phyloP scores from a whole-genome alignment of 1,140 invertebrate species.

The Meloidogyne hapla region DNA sequence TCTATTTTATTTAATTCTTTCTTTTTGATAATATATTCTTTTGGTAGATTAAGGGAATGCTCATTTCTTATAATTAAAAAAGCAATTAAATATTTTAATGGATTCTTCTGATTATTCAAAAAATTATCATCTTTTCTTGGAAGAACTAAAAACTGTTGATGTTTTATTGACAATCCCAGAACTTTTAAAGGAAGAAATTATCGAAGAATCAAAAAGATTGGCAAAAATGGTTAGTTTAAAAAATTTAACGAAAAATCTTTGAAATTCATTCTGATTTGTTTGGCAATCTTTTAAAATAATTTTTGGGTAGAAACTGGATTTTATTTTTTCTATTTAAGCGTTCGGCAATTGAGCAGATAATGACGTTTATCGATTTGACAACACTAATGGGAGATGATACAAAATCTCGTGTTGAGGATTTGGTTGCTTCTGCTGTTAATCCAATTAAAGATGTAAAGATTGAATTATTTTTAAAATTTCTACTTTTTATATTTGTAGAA shows the following conservation, averaged over 20 bases:
- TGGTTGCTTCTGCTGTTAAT: conserved; percentile 77
- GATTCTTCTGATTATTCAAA: too few species aligned
- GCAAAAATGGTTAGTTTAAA: background rate
- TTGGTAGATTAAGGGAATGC: too few species aligned
- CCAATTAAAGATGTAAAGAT: conserved; percentile 66
- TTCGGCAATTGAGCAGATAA: background rate
- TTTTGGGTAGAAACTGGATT: background rate
- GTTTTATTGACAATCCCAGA: background rate
- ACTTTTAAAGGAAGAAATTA: background rate
- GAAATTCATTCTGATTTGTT: too few species aligned
- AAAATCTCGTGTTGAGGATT: conserved; percentile 73
- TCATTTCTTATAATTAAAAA: too few species aligned
- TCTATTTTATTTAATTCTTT: too few species aligned
- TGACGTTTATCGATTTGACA: conserved; percentile 86
- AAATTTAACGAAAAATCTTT: too few species aligned
- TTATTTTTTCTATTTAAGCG: background rate
- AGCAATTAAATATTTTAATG: too few species aligned
- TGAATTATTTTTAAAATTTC: background rate
- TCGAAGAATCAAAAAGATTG: background rate
- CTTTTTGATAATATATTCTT: too few species aligned
- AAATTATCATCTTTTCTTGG: background rate
- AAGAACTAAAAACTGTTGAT: background rate
- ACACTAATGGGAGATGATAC: conserved; percentile 87
- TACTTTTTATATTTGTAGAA: conserved; percentile 48
- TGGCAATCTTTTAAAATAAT: too few species aligned